phyloP scores from a whole-genome alignment of 2,113 vertebrate genomes.

The Oncorhynchus masou region DNA sequence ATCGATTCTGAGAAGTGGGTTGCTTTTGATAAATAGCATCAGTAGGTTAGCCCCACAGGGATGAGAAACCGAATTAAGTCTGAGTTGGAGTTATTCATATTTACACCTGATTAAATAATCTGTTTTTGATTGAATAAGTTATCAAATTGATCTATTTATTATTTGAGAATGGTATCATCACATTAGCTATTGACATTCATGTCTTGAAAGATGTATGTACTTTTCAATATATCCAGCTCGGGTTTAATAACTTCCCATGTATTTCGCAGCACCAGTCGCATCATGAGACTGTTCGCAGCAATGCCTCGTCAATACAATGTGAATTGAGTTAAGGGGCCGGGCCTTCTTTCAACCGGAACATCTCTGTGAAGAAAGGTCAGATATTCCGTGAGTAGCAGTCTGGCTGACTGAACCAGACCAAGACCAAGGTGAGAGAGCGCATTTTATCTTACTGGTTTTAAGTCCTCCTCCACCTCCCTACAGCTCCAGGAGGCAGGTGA shows the following conservation, averaged over 20 bases:
- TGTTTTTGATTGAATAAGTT: background rate
- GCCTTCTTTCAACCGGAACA: slow-evolving; percentile 57
- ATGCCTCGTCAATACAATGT: slow-evolving; percentile 34
- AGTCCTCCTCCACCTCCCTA: slow-evolving; percentile 43
- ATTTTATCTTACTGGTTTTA: slow-evolving; percentile 68
- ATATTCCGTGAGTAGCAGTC: slow-evolving; percentile 34
- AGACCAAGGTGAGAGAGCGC: slow-evolving; percentile 48
- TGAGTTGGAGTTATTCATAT: too few species aligned
- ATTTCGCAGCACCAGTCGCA: background rate
- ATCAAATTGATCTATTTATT: too few species aligned
- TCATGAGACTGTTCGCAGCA: slow-evolving; percentile 17
- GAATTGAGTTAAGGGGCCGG: slow-evolving; percentile 32
- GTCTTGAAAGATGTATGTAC: too few species aligned
- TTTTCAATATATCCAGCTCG: too few species aligned
- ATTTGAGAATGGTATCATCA: too few species aligned
- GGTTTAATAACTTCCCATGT: too few species aligned
- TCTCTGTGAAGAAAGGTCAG: slow-evolving; percentile 46
- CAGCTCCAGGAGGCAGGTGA: slow-evolving; percentile 42
- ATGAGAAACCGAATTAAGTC: background rate
- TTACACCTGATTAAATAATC: slow-evolving; percentile 10
- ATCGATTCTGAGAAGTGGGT: slow-evolving; percentile 13
- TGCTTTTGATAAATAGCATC: slow-evolving; percentile 20
- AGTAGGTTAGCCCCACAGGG: background rate
- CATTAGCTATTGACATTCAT: too few species aligned
- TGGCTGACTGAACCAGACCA: slow-evolving; percentile 44